phyloP scores from a whole-genome alignment of 2,797 vertebrate species.

The Geotrypetes seraphini region DNA sequence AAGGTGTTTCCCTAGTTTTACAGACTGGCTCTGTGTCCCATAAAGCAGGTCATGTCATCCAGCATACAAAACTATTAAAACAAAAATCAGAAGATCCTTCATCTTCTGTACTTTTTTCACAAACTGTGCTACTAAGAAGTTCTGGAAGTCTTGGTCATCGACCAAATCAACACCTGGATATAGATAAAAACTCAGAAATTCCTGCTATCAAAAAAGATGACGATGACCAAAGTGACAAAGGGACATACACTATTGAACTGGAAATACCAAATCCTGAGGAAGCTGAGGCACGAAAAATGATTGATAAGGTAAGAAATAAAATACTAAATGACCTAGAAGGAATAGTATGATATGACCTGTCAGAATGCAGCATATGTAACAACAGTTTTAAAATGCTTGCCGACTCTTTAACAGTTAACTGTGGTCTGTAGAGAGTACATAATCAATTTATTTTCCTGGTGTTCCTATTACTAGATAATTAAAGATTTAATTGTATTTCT shows the following conservation, averaged over 20 bases:
- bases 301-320: slow-evolving; percentile 77
- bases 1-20: slow-evolving; percentile 42
- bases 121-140: slow-evolving; percentile 63
- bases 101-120: slow-evolving; percentile 50
- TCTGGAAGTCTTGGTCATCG: slow-evolving; percentile 76
- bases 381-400: too few relatives aligned
- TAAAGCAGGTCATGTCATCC: slow-evolving; percentile 48
- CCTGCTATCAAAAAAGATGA: slow-evolving; percentile 57
- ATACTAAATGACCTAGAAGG: too few relatives aligned
- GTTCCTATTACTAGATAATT: too few relatives aligned
- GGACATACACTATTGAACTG: slow-evolving; percentile 92
- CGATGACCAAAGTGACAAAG: slow-evolving; percentile 90
- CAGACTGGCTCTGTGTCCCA: slow-evolving; percentile 47
- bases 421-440: too few relatives aligned
- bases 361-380: too few relatives aligned
- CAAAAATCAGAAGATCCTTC: slow-evolving; percentile 85
- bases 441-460: too few relatives aligned
- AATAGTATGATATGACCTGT: too few relatives aligned
- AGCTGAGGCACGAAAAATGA: slow-evolving; percentile 89
- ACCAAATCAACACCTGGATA: slow-evolving; percentile 67
- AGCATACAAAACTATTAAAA: slow-evolving; percentile 70
- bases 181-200: slow-evolving; percentile 53
- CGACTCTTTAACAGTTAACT: too few relatives aligned
- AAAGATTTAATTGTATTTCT: too few relatives aligned
- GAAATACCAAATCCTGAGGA: slow-evolving; percentile 87